Evolutionary conservation across 2,888 invertebrate species (phyloP).

Genomic region (Epistrophe grossulariae): DNA sequence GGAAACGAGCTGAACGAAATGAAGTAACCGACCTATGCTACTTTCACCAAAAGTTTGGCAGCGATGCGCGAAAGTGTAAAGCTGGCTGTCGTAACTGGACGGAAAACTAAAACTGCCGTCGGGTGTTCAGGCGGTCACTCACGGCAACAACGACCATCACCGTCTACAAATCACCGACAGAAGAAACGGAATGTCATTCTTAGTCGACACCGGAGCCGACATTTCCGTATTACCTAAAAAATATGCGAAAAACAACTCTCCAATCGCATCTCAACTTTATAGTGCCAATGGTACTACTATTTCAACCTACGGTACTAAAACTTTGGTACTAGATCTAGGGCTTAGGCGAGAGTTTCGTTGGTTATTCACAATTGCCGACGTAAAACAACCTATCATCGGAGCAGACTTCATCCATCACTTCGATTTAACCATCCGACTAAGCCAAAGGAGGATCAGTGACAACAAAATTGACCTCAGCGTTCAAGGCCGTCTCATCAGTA

Average conservation of each 20-base stretch:
- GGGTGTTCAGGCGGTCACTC: not conserved
- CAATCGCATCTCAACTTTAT: slow-evolving; percentile 2
- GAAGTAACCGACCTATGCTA: no score
- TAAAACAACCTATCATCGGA: not conserved
- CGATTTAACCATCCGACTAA: no score
- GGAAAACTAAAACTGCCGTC: no score
- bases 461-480: slow-evolving; percentile 20
- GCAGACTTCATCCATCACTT: no score
- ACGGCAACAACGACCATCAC: not conserved
- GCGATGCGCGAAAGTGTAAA: no score
- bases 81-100: no score
- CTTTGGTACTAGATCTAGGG: slow-evolving; percentile 20
- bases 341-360: slow-evolving; percentile 33
- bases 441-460: not conserved
- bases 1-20: no score
- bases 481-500: not conserved
- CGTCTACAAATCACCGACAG: not conserved
- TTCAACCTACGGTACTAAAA: slow-evolving; percentile 28
- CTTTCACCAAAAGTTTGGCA: no score
- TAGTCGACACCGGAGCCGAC: slow-evolving; percentile 24
- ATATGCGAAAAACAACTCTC: not conserved
- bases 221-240: not conserved
- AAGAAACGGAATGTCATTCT: not conserved
- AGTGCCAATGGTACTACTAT: slow-evolving; percentile 41
- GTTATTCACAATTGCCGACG: slow-evolving; percentile 23